A percentile compares a stretch with the other conserved stretches of the same genome.
These are phyloP conservation scores for Otus sunia DNA, from an alignment of 2,113 vertebrate species.

Conservation along the genomic window DNA sequence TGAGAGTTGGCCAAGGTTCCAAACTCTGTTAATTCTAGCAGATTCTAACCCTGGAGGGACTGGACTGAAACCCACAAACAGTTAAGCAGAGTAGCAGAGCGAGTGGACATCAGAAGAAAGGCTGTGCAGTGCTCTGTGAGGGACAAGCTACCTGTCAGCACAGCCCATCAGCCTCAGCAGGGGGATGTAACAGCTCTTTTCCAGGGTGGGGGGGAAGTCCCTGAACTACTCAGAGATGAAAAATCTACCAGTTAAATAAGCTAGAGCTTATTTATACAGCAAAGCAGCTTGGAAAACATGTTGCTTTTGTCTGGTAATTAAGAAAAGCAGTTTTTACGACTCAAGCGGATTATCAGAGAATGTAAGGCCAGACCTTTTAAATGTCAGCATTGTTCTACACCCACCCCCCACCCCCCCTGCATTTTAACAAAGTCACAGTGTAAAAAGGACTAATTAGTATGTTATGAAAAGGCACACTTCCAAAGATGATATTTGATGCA, in stretches of 20 bases:
- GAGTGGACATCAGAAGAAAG: background rate
- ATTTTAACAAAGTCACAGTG: conserved; percentile 13
- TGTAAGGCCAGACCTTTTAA: conserved; percentile 40
- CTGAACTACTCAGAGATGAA: background rate
- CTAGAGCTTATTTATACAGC: background rate
- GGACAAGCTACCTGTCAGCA: background rate
- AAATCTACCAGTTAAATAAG: background rate
- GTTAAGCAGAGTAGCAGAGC: background rate
- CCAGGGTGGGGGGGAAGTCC: accelerated
- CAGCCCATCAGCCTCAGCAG: background rate
- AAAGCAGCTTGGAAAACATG: background rate
- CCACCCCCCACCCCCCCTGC: background rate
- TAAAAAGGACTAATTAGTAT: conserved; percentile 62
- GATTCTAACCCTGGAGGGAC: background rate
- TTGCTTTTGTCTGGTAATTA: background rate
- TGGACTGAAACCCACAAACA: background rate
- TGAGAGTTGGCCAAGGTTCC: background rate
- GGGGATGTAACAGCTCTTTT: background rate
- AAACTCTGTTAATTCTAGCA: background rate
- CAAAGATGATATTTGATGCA: conserved; percentile 35
- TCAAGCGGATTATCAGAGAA: background rate
- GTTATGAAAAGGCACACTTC: background rate
- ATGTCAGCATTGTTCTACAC: conserved; percentile 46
- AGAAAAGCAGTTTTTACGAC: background rate
- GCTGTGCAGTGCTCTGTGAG: accelerated